phyloP scores from a whole-genome alignment of 2,888 invertebrate genomes.

The Ceraclea dissimilis region DNA sequence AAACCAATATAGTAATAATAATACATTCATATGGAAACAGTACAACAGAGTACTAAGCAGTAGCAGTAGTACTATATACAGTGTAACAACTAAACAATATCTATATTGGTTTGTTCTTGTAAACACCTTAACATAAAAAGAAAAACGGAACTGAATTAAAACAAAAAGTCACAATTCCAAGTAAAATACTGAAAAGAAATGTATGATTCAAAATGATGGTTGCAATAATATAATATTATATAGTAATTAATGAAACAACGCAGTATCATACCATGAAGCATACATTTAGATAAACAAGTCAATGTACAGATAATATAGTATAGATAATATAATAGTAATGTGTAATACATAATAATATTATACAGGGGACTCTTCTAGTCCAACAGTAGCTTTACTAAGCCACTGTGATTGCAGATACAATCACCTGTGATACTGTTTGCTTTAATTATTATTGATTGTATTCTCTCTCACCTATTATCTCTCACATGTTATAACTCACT shows the following conservation, averaged over 20 bases:
- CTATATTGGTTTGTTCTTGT: neutral
- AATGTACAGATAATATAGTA: slow-evolving; percentile 23
- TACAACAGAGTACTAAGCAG: no score
- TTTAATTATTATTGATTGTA: neutral
- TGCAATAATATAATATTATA: slow-evolving; percentile 18
- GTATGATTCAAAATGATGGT: slow-evolving; percentile 25
- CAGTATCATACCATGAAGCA: slow-evolving; percentile 25
- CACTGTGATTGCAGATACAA: slow-evolving; percentile 24
- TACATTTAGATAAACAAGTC: slow-evolving; percentile 26
- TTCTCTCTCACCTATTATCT: slow-evolving; percentile 18
- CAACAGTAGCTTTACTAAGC: slow-evolving; percentile 22
- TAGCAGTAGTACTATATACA: no score
- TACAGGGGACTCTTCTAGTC: slow-evolving; percentile 25
- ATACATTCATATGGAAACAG: no score
- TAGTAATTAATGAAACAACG: slow-evolving; percentile 17
- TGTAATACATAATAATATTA: slow-evolving; percentile 9
- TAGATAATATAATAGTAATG: slow-evolving; percentile 12
- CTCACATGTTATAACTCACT: neutral
- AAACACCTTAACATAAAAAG: slow-evolving; percentile 1
- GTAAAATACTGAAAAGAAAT: slow-evolving; percentile 18
- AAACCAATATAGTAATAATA: neutral
- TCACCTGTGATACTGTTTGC: slow-evolving; percentile 23
- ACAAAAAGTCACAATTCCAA: slow-evolving; percentile 20
- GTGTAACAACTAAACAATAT: no score
- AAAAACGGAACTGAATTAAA: slow-evolving; percentile 11